Percentiles rank a stretch among this genome's conserved stretches.
These are phyloP conservation scores for Lamellibrachia luymesi DNA, from an alignment of 1,140 invertebrate species.

Conservation along the genomic window DNA sequence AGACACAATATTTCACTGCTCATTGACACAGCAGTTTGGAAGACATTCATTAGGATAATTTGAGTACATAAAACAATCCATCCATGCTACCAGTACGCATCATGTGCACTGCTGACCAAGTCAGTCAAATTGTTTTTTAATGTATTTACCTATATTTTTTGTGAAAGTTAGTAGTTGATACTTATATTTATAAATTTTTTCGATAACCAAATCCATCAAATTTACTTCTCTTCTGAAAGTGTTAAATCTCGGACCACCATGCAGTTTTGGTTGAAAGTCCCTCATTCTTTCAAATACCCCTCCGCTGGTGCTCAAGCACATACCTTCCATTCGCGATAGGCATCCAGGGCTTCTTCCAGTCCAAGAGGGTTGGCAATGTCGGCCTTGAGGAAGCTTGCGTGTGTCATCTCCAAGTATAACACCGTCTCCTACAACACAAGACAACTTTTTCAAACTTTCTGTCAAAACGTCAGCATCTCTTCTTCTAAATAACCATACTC, in stretches of 20 bases:
- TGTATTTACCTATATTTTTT: too few species aligned
- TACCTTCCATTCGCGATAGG: conserved; percentile 33
- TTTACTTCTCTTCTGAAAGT: too few species aligned
- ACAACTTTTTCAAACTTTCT: background rate
- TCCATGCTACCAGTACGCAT: too few species aligned
- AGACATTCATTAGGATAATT: background rate
- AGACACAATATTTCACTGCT: background rate
- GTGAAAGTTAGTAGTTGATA: too few species aligned
- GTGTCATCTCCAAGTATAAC: conserved; percentile 22
- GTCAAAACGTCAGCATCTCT: background rate
- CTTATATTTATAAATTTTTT: too few species aligned
- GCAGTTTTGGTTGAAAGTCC: too few species aligned
- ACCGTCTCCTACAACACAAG: background rate
- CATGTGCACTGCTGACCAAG: too few species aligned
- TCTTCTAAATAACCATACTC: background rate
- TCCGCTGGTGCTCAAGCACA: background rate
- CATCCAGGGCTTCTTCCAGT: conserved; percentile 27
- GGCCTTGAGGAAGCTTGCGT: conserved; percentile 24
- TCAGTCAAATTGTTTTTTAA: too few species aligned
- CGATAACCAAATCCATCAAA: too few species aligned
- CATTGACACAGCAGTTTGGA: background rate
- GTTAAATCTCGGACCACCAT: too few species aligned
- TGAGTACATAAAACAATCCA: too few species aligned
- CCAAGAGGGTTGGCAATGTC: conserved; percentile 22
- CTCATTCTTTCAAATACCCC: background rate